phyloP scores from a whole-genome alignment of 2,888 invertebrate genomes.

The Thumatha senex region DNA sequence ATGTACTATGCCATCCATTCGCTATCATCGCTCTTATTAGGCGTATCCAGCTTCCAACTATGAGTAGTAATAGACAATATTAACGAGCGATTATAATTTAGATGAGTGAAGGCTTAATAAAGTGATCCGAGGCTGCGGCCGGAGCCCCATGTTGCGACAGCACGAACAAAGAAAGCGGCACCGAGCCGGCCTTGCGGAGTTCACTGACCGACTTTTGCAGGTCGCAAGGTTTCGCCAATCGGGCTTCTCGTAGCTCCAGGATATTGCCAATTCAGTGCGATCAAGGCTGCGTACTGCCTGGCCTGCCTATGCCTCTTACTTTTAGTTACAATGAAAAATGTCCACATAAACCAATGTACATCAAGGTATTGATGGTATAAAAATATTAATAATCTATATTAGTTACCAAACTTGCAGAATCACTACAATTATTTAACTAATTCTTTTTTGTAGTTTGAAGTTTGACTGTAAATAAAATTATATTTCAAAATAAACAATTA shows the following conservation, averaged over 20 bases:
- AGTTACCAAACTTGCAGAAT: not conserved
- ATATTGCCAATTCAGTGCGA: slow-evolving; percentile 81
- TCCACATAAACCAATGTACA: slow-evolving; percentile 40
- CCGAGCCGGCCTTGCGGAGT: slow-evolving; percentile 76
- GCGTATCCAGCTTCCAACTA: too few species aligned
- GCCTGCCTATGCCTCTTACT: slow-evolving; percentile 69
- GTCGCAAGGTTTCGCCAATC: slow-evolving; percentile 83
- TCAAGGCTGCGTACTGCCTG: slow-evolving; percentile 72
- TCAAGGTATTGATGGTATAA: slow-evolving; percentile 20
- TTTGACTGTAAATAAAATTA: too few species aligned
- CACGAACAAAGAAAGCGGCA: slow-evolving; percentile 80
- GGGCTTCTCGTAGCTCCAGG: slow-evolving; percentile 80
- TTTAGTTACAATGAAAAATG: slow-evolving; percentile 62
- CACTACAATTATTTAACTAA: too few species aligned
- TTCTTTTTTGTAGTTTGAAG: too few species aligned
- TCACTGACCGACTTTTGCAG: slow-evolving; percentile 82
- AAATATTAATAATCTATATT: not conserved
- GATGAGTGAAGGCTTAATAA: slow-evolving; percentile 76
- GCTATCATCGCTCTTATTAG: too few species aligned
- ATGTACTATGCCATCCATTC: too few species aligned
- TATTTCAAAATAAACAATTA: too few species aligned
- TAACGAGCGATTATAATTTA: slow-evolving; percentile 57
- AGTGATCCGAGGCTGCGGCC: slow-evolving; percentile 71
- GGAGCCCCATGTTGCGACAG: slow-evolving; percentile 71
- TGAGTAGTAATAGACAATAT: slow-evolving; percentile 23